Evolutionary conservation across 37 sponge, comb jelly and placozoan genomes (phyloP).

Genomic region (Diacarnus erythraeanus): DNA sequence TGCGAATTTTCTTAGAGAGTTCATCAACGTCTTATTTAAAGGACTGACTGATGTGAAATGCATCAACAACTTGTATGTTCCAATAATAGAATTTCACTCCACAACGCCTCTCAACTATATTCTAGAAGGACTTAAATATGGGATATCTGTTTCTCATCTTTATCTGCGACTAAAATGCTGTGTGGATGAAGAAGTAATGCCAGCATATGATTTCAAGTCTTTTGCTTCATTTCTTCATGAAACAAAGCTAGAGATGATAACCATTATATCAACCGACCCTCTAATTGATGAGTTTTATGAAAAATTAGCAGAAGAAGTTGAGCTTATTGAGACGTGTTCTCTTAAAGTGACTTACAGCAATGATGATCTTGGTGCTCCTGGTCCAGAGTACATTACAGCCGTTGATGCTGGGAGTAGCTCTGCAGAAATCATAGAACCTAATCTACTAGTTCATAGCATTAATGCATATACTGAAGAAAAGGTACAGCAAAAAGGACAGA

Average conservation of each 20-base stretch:
- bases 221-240: not conserved
- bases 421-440: slow-evolving; percentile 22
- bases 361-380: slow-evolving; percentile 21
- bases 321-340: not conserved
- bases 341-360: slow-evolving; percentile 6
- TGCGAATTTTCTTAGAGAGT: not conserved
- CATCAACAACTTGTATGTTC: slow-evolving; percentile 20
- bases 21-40: not conserved
- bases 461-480: slow-evolving; percentile 1
- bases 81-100: slow-evolving; percentile 3
- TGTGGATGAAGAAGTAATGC: not conserved
- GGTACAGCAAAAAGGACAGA: not conserved
- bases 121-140: not conserved
- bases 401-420: not conserved
- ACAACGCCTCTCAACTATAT: not conserved
- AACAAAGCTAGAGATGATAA: slow-evolving; percentile 6
- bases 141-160: not conserved
- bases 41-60: slow-evolving; percentile 23
- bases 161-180: slow-evolving; percentile 6
- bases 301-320: slow-evolving; percentile 9
- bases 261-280: slow-evolving; percentile 23
- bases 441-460: slow-evolving; percentile 26
- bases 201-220: slow-evolving; percentile 1
- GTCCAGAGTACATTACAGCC: slow-evolving; percentile 26
- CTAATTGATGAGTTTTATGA: slow-evolving; percentile 10